Conservation (phyloP, 2,888 invertebrate genomes). For the Encarsia formosa region DNA sequence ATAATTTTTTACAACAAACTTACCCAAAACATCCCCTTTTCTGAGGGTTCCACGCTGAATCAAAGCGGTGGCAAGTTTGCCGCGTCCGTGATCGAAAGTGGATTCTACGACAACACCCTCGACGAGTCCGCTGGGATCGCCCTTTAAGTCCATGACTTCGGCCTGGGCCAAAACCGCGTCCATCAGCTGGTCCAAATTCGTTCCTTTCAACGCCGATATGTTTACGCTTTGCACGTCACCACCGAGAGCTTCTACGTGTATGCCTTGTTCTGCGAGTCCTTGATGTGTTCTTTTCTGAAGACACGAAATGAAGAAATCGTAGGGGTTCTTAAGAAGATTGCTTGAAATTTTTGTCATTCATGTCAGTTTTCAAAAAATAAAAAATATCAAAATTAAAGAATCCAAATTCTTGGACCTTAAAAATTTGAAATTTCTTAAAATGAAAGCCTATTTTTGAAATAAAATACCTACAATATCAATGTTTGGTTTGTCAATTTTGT, state of each 20-base stretch:
- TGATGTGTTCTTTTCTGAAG: constrained; percentile 72
- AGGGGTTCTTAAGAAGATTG: constrained; percentile 1
- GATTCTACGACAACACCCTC: constrained; percentile 92
- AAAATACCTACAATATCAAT: constrained; percentile 80
- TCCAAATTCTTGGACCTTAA: no score
- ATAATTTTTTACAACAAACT: no score
- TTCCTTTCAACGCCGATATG: constrained; percentile 84
- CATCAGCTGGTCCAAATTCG: constrained; percentile 71
- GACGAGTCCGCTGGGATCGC: constrained; percentile 77
- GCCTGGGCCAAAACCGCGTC: constrained; percentile 82
- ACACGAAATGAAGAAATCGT: constrained; percentile 26
- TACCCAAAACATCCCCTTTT: constrained; percentile 55
- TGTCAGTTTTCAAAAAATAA: no score
- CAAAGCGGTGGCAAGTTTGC: constrained; percentile 59
- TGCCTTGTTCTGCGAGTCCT: constrained; percentile 71
- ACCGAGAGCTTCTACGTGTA: constrained; percentile 81
- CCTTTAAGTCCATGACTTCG: constrained; percentile 81
- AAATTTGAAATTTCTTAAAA: no score
- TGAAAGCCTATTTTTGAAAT: not conserved
- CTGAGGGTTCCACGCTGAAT: constrained; percentile 61
- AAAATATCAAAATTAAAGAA: no score
- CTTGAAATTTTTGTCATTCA: not conserved
- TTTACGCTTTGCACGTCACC: constrained; percentile 90
- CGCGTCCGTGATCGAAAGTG: constrained; percentile 63
- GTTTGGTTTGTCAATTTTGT: constrained; percentile 93